Evolutionary conservation across 2,888 invertebrate genomes (phyloP).

Genomic region (Aporophyla lueneburgensis): DNA sequence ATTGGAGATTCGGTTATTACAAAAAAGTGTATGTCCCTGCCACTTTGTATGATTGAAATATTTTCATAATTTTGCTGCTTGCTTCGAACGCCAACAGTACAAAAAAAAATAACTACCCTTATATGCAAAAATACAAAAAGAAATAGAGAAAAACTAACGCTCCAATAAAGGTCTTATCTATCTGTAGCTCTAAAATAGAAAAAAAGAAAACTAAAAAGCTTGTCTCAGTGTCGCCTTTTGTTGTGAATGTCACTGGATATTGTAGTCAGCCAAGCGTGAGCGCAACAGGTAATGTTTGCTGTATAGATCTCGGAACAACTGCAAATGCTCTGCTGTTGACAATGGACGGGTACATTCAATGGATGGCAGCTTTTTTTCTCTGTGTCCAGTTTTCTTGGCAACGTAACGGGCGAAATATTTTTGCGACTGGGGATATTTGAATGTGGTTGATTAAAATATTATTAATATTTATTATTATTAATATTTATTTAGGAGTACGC

Average conservation of each 20-base stretch:
- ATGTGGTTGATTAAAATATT: not conserved
- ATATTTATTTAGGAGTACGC: too few species aligned
- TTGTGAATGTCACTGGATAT: slow-evolving; percentile 58
- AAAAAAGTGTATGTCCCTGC: too few species aligned
- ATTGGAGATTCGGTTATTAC: too few species aligned
- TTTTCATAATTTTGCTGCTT: not conserved
- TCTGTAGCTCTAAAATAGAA: slow-evolving; percentile 23
- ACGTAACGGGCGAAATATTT: slow-evolving; percentile 1
- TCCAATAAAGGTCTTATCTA: slow-evolving; percentile 46
- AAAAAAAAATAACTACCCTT: not conserved
- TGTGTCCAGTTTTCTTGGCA: slow-evolving; percentile 37
- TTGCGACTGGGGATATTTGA: not conserved
- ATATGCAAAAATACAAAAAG: not conserved
- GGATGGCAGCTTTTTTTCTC: slow-evolving; percentile 38
- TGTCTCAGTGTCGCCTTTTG: slow-evolving; percentile 55
- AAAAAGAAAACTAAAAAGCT: slow-evolving; percentile 51
- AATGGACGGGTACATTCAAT: slow-evolving; percentile 52
- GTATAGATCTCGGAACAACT: slow-evolving; percentile 49
- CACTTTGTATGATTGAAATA: not conserved
- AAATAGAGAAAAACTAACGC: slow-evolving; percentile 28
- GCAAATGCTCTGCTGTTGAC: slow-evolving; percentile 62
- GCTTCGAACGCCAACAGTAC: not conserved
- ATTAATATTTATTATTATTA: too few species aligned
- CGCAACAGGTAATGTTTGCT: slow-evolving; percentile 62
- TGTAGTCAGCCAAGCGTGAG: slow-evolving; percentile 60